A percentile compares a stretch with the other conserved stretches of the same genome.
Conservation (phyloP, 1,140 invertebrate species). For the Cryptotermes secundus region DNA sequence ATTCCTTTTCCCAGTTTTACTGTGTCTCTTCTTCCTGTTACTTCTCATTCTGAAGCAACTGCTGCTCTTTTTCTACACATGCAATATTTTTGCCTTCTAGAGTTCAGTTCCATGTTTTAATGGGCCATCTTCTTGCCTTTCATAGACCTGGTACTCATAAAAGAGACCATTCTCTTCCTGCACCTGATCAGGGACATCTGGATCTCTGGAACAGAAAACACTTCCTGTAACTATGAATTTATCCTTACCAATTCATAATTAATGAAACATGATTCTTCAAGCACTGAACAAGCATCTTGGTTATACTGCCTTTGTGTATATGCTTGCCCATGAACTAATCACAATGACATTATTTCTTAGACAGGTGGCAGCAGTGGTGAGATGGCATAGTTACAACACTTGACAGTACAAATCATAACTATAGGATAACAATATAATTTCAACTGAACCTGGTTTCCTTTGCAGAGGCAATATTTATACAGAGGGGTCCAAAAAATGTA, state of each 20-base stretch:
- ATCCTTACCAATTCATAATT: background rate
- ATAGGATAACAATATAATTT: too few relatives aligned
- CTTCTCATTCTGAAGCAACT: too few relatives aligned
- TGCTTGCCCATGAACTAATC: too few relatives aligned
- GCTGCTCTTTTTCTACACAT: too few relatives aligned
- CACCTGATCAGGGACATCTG: conserved; percentile 60
- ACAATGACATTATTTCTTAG: background rate
- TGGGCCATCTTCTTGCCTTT: conserved; percentile 47
- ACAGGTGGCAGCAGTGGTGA: background rate
- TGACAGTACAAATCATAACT: background rate
- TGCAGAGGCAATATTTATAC: too few relatives aligned
- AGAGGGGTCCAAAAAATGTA: too few relatives aligned
- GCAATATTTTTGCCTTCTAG: too few relatives aligned
- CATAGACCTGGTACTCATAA: conserved; percentile 74
- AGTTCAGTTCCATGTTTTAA: too few relatives aligned
- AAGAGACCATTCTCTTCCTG: conserved; percentile 73
- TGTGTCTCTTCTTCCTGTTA: too few relatives aligned
- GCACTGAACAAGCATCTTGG: background rate
- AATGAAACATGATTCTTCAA: background rate
- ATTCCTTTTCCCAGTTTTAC: too few relatives aligned
- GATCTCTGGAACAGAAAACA: conserved; percentile 51
- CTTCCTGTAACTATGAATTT: background rate
- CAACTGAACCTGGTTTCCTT: too few relatives aligned
- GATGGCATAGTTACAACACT: background rate
- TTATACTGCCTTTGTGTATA: background rate